These are phyloP conservation scores for Acrocephalus scirpaceus DNA, from an alignment of 2,797 vertebrate genomes.

Conservation along the genomic window DNA sequence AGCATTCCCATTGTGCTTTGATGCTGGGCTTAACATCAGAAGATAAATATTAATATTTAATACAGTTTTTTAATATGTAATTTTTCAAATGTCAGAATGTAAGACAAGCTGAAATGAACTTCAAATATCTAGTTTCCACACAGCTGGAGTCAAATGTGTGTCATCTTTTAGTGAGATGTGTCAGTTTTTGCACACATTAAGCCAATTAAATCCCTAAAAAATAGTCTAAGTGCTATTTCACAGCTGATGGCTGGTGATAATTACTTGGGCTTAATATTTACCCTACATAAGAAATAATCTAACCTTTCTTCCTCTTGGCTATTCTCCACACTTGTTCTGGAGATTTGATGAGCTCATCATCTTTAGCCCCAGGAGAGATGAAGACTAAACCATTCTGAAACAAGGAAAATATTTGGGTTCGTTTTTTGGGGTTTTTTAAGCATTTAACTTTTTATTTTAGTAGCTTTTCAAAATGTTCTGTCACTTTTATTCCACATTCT, in stretches of 20 bases:
- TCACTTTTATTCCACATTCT: slow-evolving; percentile 42
- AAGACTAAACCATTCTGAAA: slow-evolving; percentile 8
- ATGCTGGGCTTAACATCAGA: slow-evolving; percentile 31
- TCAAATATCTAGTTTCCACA: slow-evolving; percentile 9
- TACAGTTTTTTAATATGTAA: slow-evolving; percentile 10
- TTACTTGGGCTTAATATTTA: slow-evolving; percentile 55
- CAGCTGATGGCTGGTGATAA: slow-evolving; percentile 54
- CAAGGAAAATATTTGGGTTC: neutral
- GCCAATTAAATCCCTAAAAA: slow-evolving; percentile 57
- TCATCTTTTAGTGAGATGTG: slow-evolving; percentile 26
- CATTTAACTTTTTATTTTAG: slow-evolving; percentile 6
- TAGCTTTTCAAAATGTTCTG: slow-evolving; percentile 36
- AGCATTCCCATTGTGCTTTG: slow-evolving; percentile 34
- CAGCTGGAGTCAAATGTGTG: slow-evolving; percentile 27
- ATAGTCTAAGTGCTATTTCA: slow-evolving; percentile 41
- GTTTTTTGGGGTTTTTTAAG: neutral
- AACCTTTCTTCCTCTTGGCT: slow-evolving; percentile 48
- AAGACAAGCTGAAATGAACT: slow-evolving; percentile 31
- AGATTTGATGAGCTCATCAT: slow-evolving; percentile 38
- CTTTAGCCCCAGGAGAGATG: neutral
- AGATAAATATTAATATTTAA: slow-evolving; percentile 57
- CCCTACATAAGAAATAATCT: slow-evolving; percentile 29
- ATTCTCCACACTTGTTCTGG: slow-evolving; percentile 28
- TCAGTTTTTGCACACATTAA: slow-evolving; percentile 28
- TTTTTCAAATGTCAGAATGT: slow-evolving; percentile 51